A percentile compares a stretch with the other conserved stretches of the same genome.
phyloP scores from a whole-genome alignment of 2,113 vertebrate genomes.

The Athene cunicularia region DNA sequence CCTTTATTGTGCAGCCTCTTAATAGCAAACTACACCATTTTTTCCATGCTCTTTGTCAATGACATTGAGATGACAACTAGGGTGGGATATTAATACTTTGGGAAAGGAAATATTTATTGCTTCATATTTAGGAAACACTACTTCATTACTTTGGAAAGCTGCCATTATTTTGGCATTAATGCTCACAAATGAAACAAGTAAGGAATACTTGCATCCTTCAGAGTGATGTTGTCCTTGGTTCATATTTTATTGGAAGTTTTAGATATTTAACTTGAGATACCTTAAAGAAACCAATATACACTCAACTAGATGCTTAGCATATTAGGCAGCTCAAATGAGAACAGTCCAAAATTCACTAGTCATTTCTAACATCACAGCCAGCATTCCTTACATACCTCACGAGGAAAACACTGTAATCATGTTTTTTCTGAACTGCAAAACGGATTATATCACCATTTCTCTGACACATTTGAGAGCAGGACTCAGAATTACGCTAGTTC shows the following conservation, averaged over 20 bases:
- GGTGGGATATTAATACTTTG: slow-evolving; percentile 32
- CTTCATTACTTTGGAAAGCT: slow-evolving; percentile 4
- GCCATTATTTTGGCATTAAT: background rate
- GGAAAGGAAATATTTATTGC: slow-evolving; percentile 33
- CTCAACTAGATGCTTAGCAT: background rate
- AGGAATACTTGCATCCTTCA: background rate
- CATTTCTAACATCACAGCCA: background rate
- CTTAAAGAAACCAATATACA: background rate
- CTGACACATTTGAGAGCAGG: background rate
- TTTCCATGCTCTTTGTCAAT: background rate
- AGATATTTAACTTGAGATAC: background rate
- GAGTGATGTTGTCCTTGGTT: background rate
- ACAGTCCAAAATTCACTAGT: background rate
- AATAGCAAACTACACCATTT: background rate
- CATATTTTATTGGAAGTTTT: background rate
- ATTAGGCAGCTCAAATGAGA: background rate
- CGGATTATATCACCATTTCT: background rate
- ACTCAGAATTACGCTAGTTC: background rate
- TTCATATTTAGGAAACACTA: slow-evolving; percentile 23
- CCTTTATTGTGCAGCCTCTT: background rate
- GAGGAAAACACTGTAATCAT: background rate
- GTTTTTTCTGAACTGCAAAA: background rate
- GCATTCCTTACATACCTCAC: background rate
- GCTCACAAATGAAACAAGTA: background rate
- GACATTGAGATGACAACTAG: background rate